These are phyloP conservation scores for Drosophila leonis DNA, from an alignment of 2,888 invertebrate species.

Conservation along the genomic window DNA sequence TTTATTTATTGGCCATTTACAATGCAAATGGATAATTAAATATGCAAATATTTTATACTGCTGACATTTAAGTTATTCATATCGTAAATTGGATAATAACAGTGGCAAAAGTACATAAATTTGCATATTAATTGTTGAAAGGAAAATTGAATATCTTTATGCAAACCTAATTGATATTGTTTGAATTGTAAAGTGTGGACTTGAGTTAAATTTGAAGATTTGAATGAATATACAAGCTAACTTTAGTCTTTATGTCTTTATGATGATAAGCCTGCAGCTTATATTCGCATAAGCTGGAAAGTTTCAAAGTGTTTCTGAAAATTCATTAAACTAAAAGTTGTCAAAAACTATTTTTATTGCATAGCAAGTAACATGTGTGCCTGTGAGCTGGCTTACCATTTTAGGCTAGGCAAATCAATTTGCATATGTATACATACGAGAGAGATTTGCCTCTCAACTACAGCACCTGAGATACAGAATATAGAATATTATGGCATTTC, in stretches of 20 bases:
- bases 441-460: background rate
- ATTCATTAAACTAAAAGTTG: slow-evolving; percentile 34
- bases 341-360: background rate
- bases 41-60: slow-evolving; percentile 4
- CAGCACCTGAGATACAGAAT: slow-evolving; percentile 28
- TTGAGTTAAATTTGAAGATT: background rate
- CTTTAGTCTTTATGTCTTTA: background rate
- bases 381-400: background rate
- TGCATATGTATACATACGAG: background rate
- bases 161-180: background rate
- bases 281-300: background rate
- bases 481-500: slow-evolving; percentile 28
- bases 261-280: background rate
- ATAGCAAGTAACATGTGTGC: background rate
- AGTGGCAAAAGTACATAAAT: background rate
- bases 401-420: background rate
- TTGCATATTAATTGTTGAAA: background rate
- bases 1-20: slow-evolving; percentile 6
- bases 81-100: background rate
- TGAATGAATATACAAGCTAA: background rate
- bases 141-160: background rate
- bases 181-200: background rate
- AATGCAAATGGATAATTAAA: slow-evolving; percentile 11
- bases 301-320: background rate
- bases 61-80: background rate